Conservation (phyloP, 2,797 vertebrate genomes). For the Cyclopterus lumpus region DNA sequence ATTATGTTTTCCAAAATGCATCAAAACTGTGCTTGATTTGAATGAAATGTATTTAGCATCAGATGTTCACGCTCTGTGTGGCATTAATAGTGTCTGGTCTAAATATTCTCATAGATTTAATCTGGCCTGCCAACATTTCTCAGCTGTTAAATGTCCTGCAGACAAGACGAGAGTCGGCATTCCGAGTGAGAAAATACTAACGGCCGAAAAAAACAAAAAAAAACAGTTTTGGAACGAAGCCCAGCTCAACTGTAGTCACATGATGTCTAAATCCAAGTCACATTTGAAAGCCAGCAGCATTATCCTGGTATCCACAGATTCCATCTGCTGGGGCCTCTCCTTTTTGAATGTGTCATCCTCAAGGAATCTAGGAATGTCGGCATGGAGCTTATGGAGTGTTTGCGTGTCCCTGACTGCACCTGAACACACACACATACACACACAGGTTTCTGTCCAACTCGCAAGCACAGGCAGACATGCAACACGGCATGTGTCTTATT, state of each 20-base stretch:
- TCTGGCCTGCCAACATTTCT: constrained; percentile 32
- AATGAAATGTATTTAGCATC: constrained; percentile 20
- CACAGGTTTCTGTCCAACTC: constrained; percentile 1
- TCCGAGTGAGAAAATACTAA: constrained; percentile 35
- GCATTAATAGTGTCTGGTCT: constrained; percentile 24
- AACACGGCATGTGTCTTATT: constrained; percentile 45
- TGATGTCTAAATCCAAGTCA: constrained; percentile 69
- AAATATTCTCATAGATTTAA: constrained; percentile 17
- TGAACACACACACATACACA: constrained; percentile 29
- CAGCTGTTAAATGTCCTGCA: constrained; percentile 25
- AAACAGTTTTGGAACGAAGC: constrained; percentile 50
- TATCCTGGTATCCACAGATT: constrained; percentile 61
- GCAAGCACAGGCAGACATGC: constrained; percentile 26
- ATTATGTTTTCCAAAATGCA: constrained; percentile 47
- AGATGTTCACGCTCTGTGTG: constrained; percentile 7
- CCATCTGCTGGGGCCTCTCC: constrained; percentile 59
- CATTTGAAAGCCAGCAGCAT: constrained; percentile 50
- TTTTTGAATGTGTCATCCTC: constrained; percentile 35
- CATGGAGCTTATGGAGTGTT: constrained; percentile 30
- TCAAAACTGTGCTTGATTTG: constrained; percentile 1
- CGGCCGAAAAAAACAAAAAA: constrained; percentile 28
- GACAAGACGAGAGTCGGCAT: constrained; percentile 24
- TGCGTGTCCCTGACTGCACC: constrained; percentile 51
- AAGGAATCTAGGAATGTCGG: constrained; percentile 67
- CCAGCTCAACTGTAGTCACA: constrained; percentile 53